These are phyloP conservation scores for Mus minutoides DNA, from an alignment of 2,797 vertebrate species.

Conservation along the genomic window DNA sequence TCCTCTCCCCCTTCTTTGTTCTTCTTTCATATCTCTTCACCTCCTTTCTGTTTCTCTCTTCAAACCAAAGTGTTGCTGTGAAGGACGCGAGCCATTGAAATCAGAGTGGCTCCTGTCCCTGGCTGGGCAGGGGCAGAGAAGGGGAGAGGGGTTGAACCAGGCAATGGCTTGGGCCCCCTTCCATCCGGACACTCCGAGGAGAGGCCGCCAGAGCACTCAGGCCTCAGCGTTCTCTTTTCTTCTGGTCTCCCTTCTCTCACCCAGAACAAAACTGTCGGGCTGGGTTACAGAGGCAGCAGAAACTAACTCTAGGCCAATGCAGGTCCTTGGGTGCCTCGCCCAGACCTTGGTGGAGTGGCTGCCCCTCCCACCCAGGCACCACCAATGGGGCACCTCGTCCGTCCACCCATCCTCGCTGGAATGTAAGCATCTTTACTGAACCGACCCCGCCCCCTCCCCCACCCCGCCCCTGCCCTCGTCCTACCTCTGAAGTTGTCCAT, in stretches of 20 bases:
- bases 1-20: constrained; percentile 26
- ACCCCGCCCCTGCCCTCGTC: constrained; percentile 69
- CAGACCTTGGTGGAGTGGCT: not conserved
- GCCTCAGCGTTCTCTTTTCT: constrained; percentile 76
- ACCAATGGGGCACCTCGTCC: not conserved
- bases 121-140: constrained; percentile 66
- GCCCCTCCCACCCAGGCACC: constrained; percentile 51
- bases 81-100: constrained; percentile 85
- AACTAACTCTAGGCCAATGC: constrained; percentile 16
- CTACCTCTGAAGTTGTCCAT: constrained; percentile 78
- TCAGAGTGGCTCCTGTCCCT: constrained; percentile 66
- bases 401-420: constrained; percentile 41
- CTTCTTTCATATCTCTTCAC: constrained; percentile 78
- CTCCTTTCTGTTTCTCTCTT: constrained; percentile 82
- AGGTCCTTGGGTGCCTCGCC: constrained; percentile 62
- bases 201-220: constrained; percentile 77
- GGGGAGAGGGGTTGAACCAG: constrained; percentile 6
- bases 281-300: constrained; percentile 65
- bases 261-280: constrained; percentile 63
- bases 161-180: constrained; percentile 19
- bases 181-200: constrained; percentile 72
- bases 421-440: constrained; percentile 74
- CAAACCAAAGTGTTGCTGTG: constrained; percentile 86
- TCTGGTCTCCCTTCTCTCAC: constrained; percentile 74
- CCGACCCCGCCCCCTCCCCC: constrained; percentile 52